A percentile compares a stretch with the other conserved stretches of the same genome.
phyloP scores from a whole-genome alignment of 2,113 vertebrate species.

The Urocolius indicus region DNA sequence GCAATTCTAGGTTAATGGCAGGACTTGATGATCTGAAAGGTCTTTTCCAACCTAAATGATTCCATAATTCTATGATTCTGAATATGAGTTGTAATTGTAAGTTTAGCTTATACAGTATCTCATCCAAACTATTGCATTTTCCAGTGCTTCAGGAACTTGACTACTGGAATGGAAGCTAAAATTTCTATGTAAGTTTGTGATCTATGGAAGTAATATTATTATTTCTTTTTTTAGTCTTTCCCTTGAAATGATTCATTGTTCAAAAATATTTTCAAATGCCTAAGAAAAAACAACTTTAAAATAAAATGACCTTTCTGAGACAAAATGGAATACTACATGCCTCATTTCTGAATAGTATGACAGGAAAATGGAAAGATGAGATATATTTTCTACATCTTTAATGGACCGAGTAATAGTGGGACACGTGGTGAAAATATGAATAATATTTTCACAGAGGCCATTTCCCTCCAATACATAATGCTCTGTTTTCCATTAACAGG shows the following conservation, averaged over 20 bases:
- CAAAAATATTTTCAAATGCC: not conserved
- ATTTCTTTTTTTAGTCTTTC: not conserved
- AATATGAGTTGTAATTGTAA: not conserved
- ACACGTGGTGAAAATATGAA: not conserved
- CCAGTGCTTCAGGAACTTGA: not conserved
- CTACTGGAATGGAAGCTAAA: not conserved
- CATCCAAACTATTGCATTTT: not conserved
- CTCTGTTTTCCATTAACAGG: not conserved
- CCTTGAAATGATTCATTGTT: not conserved
- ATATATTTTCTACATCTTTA: not conserved
- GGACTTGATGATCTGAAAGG: no score
- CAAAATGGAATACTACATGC: not conserved
- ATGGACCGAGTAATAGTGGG: not conserved
- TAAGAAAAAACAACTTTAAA: not conserved
- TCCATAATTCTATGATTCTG: not conserved
- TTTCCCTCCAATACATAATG: slow-evolving; percentile 5
- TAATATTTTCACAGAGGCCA: not conserved
- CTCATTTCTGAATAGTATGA: not conserved
- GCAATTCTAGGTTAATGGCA: no score
- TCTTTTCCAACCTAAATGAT: no score
- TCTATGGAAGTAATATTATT: not conserved
- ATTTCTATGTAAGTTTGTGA: not conserved
- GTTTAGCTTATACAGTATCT: not conserved
- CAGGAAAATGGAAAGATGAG: slow-evolving; percentile 9
- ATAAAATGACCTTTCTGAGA: not conserved